Evolutionary conservation across 2,797 vertebrate species (phyloP).

Genomic region (Lithobates pipiens): DNA sequence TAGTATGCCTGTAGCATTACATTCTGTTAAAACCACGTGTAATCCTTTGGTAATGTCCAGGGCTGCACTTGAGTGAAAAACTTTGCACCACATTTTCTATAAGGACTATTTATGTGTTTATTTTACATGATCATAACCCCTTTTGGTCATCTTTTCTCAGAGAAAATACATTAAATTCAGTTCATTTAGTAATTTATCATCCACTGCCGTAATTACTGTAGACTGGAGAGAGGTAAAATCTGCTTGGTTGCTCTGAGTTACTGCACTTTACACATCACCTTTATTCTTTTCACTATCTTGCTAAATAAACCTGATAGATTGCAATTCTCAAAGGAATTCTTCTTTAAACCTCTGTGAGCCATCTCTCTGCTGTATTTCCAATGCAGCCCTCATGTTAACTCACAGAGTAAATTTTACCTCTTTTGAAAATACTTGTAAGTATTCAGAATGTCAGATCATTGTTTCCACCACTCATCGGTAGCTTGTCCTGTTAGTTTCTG

Average conservation of each 20-base stretch:
- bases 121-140: too few species aligned
- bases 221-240: neutral
- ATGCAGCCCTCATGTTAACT: conserved; percentile 12
- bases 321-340: neutral
- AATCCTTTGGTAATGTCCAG: too few species aligned
- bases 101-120: too few species aligned
- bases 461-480: conserved; percentile 59
- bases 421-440: conserved; percentile 50
- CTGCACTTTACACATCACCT: neutral
- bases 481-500: conserved; percentile 57
- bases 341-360: conserved; percentile 10
- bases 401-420: conserved; percentile 47
- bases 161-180: too few species aligned
- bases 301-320: neutral
- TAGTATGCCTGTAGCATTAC: too few species aligned
- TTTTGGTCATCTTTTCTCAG: too few species aligned
- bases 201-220: neutral
- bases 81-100: too few species aligned
- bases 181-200: neutral
- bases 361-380: conserved; percentile 22
- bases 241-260: neutral
- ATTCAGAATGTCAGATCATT: conserved; percentile 55
- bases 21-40: too few species aligned
- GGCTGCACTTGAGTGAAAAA: too few species aligned
- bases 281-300: neutral